Evolutionary conservation across 1,140 invertebrate genomes (phyloP).

Genomic region (Procambarus clarkii): DNA sequence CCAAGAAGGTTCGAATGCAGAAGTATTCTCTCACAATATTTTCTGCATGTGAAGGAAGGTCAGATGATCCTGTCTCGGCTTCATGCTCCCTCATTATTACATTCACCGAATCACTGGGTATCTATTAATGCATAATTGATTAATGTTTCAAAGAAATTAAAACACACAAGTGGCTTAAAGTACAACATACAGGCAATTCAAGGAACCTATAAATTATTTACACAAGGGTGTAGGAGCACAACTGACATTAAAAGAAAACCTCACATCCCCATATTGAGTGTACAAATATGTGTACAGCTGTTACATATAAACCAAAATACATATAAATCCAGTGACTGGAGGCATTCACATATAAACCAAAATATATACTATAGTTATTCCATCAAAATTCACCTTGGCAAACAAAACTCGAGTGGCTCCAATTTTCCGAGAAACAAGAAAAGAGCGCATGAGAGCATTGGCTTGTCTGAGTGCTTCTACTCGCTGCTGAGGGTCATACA

Average conservation of each 20-base stretch:
- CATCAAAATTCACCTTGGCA: constrained; percentile 78
- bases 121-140: neutral
- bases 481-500: constrained; percentile 86
- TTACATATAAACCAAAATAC: too few relatives aligned
- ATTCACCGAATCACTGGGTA: constrained; percentile 74
- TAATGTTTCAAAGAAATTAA: too few relatives aligned
- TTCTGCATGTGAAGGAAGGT: constrained; percentile 75
- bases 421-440: constrained; percentile 82
- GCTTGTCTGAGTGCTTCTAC: constrained; percentile 88
- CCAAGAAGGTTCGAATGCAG: constrained; percentile 78
- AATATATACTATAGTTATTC: neutral
- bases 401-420: constrained; percentile 84
- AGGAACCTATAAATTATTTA: too few relatives aligned
- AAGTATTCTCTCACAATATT: constrained; percentile 78
- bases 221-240: too few relatives aligned
- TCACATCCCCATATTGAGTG: too few relatives aligned
- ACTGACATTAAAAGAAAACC: too few relatives aligned
- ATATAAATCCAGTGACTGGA: neutral
- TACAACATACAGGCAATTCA: too few relatives aligned
- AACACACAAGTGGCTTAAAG: too few relatives aligned
- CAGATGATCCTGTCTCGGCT: constrained; percentile 51
- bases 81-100: constrained; percentile 51
- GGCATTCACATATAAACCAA: neutral
- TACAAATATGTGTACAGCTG: too few relatives aligned
- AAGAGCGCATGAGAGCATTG: constrained; percentile 91